Base-by-base conservation (phyloP, 2,888 invertebrate genomes). In the Ceraclea dissimilis region DNA sequence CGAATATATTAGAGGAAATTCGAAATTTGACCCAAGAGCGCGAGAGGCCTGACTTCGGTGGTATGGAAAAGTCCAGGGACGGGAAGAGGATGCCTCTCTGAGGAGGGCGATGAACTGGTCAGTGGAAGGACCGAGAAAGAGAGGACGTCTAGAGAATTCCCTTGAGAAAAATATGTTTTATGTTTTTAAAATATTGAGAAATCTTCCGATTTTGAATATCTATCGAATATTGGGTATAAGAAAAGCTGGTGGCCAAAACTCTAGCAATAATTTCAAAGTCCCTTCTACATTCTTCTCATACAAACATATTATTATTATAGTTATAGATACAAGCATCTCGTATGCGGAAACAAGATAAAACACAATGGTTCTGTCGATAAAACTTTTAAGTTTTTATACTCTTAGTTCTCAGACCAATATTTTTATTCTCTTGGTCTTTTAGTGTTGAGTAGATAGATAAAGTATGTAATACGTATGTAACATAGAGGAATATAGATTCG, bases 181-280 rank as follows among this genome's bases (percentile, higher is more conserved):
- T n/a, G n/a, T n/a, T n/a, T n/a, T n/a, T 26, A 22, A 16, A 49
- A 31, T 22, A 49, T 49, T 22, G 6, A 16, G 16, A 49, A 13
- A 22, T 21, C 17, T 49, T 10, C 16, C 4, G 16, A 16, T 49
- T 49, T 17, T 47, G 6, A 47, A 19, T 6, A 21, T 47, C n/a
- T 47, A 20, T 11, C 21, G 2, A 44, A 20, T 10, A 6, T 26
- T 26, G 26, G 51, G 51, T 44, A 46, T 20, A 43, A 51, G 33
- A 31, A 52, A 52, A 44, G 19, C 47, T 46, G 31, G 46, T 17
- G 52, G 26, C 52, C 49, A 13, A 52, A 52, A 52, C 47, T 47
- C 52, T 26, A 52, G 47, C 52, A 52, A 52, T 47, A 52, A 52
- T 52, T 52, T 2, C 43, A 17, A 52, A 52, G 44, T 52, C 46